Percentiles rank a stretch among this genome's conserved stretches.
Conservation (phyloP, 2,113 vertebrate genomes). For the Halcyon malimbica region DNA sequence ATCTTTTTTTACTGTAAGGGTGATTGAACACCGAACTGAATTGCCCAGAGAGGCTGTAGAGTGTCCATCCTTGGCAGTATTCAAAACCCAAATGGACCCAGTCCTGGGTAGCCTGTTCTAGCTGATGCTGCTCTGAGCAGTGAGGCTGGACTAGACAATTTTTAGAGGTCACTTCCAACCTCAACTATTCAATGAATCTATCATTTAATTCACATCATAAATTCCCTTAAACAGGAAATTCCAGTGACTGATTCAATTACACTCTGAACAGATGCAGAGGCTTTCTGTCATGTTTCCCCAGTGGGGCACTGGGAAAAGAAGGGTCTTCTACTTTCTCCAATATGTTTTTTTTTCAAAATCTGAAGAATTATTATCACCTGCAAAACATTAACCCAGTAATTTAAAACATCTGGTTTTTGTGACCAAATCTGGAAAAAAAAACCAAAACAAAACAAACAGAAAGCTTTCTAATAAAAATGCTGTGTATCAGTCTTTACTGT, state of each 20-base stretch:
- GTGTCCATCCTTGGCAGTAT: not conserved
- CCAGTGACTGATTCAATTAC: not conserved
- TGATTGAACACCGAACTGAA: not conserved
- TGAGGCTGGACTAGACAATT: not conserved
- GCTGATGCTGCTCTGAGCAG: not conserved
- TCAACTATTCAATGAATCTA: not conserved
- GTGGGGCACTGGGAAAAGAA: not conserved
- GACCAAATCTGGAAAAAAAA: conserved; percentile 8
- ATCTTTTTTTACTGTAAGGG: not conserved
- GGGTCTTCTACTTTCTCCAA: not conserved
- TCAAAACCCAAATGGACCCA: rapidly evolving
- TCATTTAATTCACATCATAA: not conserved
- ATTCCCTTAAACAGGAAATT: not conserved
- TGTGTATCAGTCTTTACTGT: not conserved
- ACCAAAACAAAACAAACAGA: not conserved
- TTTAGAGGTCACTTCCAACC: not conserved
- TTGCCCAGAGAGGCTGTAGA: not conserved
- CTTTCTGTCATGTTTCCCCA: not conserved
- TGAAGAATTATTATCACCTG: conserved; percentile 15
- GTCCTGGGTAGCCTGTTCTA: not conserved
- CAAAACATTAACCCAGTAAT: conserved; percentile 25
- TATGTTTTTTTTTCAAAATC: not conserved
- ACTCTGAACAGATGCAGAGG: not conserved
- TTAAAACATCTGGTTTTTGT: conserved; percentile 33
- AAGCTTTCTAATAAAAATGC: conserved; percentile 50